A percentile compares a stretch with the other conserved stretches of the same genome.
These are phyloP conservation scores for Oryzias woworae DNA, from an alignment of 2,113 vertebrate genomes.

Conservation along the genomic window DNA sequence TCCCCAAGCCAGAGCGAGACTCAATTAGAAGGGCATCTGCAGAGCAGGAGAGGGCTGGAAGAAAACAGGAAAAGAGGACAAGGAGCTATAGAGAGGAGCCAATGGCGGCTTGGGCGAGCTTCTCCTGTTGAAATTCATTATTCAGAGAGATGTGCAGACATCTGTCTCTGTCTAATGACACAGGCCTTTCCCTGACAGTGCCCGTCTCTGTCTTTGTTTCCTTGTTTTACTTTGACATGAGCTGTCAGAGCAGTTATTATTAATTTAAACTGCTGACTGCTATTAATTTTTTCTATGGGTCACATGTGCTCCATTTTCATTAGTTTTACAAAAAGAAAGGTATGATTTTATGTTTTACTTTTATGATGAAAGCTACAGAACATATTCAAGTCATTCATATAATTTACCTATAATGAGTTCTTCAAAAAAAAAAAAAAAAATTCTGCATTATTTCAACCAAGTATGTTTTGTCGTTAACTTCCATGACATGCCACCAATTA, in stretches of 20 bases:
- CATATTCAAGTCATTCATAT: too few relatives aligned
- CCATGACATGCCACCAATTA: too few relatives aligned
- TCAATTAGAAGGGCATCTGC: conserved; percentile 42
- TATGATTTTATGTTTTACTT: background rate
- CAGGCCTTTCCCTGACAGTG: background rate
- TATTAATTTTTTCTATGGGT: conserved; percentile 1
- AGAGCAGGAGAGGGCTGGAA: conserved; percentile 11
- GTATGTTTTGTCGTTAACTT: background rate
- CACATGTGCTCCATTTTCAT: conserved; percentile 5
- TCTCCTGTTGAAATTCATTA: conserved; percentile 46
- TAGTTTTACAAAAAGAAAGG: background rate
- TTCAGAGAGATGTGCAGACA: conserved; percentile 37
- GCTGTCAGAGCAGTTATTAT: conserved; percentile 14
- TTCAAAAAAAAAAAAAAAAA: background rate
- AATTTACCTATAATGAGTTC: background rate
- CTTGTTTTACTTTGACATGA: conserved; percentile 18
- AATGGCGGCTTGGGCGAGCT: conserved; percentile 1
- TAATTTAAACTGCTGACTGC: conserved; percentile 17
- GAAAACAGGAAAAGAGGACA: conserved; percentile 1
- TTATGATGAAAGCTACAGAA: background rate
- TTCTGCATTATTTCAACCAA: background rate
- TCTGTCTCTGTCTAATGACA: conserved; percentile 24
- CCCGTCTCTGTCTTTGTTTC: conserved; percentile 3
- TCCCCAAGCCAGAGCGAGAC: conserved; percentile 40
- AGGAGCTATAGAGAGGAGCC: conserved; percentile 14